A percentile compares a stretch with the other conserved stretches of the same genome.
Conservation (phyloP, 2,797 vertebrate genomes). For the Huso huso region DNA sequence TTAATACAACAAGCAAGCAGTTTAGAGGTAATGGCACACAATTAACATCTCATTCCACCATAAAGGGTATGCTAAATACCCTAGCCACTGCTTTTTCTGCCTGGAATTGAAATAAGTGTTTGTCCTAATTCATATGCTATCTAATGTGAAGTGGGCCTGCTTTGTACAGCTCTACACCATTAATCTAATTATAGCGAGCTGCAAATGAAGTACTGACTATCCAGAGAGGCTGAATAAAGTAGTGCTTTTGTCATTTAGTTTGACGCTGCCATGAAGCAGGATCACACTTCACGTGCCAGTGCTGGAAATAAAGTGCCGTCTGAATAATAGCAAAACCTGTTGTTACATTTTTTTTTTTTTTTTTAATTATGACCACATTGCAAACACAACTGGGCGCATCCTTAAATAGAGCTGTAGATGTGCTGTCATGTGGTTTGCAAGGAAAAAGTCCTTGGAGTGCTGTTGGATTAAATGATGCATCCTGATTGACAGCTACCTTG, state of each 20-base stretch:
- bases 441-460: conserved; percentile 78
- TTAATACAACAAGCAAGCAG: conserved; percentile 99
- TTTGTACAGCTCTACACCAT: conserved; percentile 79
- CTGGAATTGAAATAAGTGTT: conserved; percentile 85
- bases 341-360: conserved; percentile 48
- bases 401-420: conserved; percentile 92
- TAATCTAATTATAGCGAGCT: conserved; percentile 96
- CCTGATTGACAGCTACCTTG: conserved; percentile 99
- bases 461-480: conserved; percentile 85
- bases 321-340: conserved; percentile 77
- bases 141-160: conserved; percentile 79
- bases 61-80: conserved; percentile 92
- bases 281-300: conserved; percentile 66
- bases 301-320: conserved; percentile 49
- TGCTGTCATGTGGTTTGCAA: conserved; percentile 79
- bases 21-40: conserved; percentile 99
- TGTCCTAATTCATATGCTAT: conserved; percentile 83
- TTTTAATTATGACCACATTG: conserved; percentile 80
- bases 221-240: conserved; percentile 65
- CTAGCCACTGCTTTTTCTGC: conserved; percentile 76
- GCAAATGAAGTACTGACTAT: conserved; percentile 82
- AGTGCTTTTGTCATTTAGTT: conserved; percentile 75
- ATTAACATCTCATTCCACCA: conserved; percentile 97
- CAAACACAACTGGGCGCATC: conserved; percentile 73
- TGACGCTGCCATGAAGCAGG: conserved; percentile 60